Conservation (phyloP, 2,888 invertebrate species). For the Nemoura dubitans region DNA sequence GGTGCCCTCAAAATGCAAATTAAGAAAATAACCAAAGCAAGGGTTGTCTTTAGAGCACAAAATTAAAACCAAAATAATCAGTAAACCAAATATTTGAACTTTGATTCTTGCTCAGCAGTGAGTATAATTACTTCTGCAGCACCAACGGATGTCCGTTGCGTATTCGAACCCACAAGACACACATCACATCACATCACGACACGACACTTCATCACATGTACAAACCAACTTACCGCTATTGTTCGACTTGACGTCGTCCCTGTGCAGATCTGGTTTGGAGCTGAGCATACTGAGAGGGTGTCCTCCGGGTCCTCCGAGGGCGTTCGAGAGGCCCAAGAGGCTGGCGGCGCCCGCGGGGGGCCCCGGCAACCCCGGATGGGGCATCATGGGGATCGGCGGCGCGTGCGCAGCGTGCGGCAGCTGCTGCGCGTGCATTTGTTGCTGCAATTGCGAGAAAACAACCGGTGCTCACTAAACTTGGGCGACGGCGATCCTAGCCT, state of each 20-base stretch:
- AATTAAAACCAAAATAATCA: too few species aligned
- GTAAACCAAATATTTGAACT: too few species aligned
- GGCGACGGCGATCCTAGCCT: background rate
- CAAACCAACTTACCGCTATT: slow-evolving; percentile 71
- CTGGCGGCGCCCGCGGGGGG: slow-evolving; percentile 65
- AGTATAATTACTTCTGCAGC: too few species aligned
- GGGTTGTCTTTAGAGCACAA: too few species aligned
- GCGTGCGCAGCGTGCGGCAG: slow-evolving; percentile 74
- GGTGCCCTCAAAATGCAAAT: background rate
- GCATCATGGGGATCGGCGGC: slow-evolving; percentile 77
- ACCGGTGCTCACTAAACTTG: background rate
- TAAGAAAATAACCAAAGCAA: too few species aligned
- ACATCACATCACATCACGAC: too few species aligned
- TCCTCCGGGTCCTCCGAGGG: slow-evolving; percentile 73
- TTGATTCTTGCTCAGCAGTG: too few species aligned
- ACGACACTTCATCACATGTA: too few species aligned
- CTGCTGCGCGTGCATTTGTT: slow-evolving; percentile 94
- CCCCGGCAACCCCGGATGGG: slow-evolving; percentile 70
- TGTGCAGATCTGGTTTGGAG: slow-evolving; percentile 79
- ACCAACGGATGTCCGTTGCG: too few species aligned
- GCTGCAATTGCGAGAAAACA: slow-evolving; percentile 65
- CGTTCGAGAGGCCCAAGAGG: slow-evolving; percentile 63
- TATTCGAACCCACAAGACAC: too few species aligned
- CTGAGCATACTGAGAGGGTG: slow-evolving; percentile 81
- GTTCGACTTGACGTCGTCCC: slow-evolving; percentile 79